Evolutionary conservation across 2,113 vertebrate genomes (phyloP).

Genomic region (Meleagris gallopavo): DNA sequence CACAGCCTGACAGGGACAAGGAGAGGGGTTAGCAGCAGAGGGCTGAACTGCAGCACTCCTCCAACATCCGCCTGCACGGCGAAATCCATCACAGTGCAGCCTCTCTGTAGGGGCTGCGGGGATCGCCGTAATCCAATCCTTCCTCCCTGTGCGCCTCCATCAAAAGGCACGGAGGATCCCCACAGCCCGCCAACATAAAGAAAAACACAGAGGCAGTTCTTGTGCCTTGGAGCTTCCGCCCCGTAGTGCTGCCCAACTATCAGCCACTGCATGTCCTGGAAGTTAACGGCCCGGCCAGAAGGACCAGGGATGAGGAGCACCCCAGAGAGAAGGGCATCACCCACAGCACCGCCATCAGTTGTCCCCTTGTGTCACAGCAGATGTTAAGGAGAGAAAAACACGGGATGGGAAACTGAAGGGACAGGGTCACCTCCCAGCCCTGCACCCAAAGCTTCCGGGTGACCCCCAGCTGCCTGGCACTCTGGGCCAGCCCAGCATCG

Average conservation of each 20-base stretch:
- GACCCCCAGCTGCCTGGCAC: neutral
- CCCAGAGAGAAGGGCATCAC: neutral
- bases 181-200: neutral
- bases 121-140: neutral
- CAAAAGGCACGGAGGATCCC: neutral
- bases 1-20: neutral
- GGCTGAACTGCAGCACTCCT: neutral
- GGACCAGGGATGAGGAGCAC: neutral
- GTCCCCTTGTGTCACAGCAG: too few species aligned
- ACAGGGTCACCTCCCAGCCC: neutral
- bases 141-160: neutral
- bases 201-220: too few species aligned
- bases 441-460: too few species aligned
- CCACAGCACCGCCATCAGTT: too few species aligned
- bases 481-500: neutral
- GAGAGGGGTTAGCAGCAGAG: neutral
- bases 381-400: neutral
- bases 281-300: neutral
- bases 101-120: neutral
- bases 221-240: rapidly evolving
- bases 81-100: neutral
- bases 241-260: neutral
- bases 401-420: neutral
- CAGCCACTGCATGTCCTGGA: neutral
- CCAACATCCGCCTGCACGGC: neutral